phyloP scores from a whole-genome alignment of 2,797 vertebrate genomes.

The Clarias laeviceps region DNA sequence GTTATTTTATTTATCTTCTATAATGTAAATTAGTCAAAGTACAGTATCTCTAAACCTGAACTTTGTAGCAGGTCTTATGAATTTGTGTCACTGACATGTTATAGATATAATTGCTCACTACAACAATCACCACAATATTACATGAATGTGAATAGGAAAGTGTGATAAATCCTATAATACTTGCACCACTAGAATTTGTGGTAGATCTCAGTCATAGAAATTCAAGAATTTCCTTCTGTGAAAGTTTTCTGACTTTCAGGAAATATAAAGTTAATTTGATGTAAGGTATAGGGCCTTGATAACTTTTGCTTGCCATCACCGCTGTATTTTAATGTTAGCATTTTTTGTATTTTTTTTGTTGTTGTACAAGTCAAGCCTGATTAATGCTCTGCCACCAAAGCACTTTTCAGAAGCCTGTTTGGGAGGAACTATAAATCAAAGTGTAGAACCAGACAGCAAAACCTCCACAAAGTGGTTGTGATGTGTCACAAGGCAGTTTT shows the following conservation, averaged over 20 bases:
- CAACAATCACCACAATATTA: neutral
- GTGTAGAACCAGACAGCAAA: neutral
- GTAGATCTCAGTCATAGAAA: neutral
- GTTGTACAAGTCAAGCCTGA: neutral
- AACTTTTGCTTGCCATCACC: neutral
- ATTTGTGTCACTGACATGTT: neutral
- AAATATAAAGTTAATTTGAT: neutral
- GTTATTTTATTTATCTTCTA: neutral
- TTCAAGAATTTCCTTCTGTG: neutral
- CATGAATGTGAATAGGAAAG: neutral
- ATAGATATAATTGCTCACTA: neutral
- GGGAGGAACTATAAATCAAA: constrained; percentile 2
- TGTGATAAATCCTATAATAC: neutral
- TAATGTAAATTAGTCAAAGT: neutral
- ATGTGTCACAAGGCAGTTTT: neutral
- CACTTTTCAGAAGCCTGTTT: neutral
- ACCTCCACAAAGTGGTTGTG: neutral
- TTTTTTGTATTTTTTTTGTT: neutral
- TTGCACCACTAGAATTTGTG: neutral
- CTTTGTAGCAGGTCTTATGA: neutral
- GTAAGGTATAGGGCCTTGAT: no score
- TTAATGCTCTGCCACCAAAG: neutral
- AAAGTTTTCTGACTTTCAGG: neutral
- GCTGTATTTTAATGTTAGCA: neutral
- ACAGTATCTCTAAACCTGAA: neutral